phyloP scores from a whole-genome alignment of 2,113 vertebrate species.

The Thamnophis sirtalis region DNA sequence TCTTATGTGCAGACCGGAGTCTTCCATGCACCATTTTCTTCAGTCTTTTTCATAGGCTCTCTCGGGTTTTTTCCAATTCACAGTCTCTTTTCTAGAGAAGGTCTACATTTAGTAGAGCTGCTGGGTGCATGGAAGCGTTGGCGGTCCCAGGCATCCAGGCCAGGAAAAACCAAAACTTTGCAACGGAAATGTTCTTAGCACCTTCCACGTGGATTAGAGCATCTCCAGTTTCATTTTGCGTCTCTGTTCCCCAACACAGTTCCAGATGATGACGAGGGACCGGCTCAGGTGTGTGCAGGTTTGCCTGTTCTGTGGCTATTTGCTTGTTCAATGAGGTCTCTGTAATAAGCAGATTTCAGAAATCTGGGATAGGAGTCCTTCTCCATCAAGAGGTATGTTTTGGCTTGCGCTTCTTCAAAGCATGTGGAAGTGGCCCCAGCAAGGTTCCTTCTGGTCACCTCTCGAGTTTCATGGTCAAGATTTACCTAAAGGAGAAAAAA shows the following conservation, averaged over 20 bases:
- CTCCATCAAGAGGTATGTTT: constrained; percentile 75
- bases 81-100: neutral
- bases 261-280: neutral
- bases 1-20: neutral
- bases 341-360: constrained; percentile 73
- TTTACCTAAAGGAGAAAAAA: constrained; percentile 72
- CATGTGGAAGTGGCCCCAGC: constrained; percentile 52
- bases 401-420: constrained; percentile 73
- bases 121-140: fast-evolving
- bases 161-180: fast-evolving
- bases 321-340: constrained; percentile 67
- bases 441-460: constrained; percentile 70
- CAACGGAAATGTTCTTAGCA: fast-evolving
- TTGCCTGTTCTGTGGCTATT: constrained; percentile 44
- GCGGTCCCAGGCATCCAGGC: neutral
- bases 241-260: fast-evolving
- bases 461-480: constrained; percentile 77
- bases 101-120: neutral
- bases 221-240: neutral
- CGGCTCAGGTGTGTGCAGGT: constrained; percentile 63
- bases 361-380: constrained; percentile 79
- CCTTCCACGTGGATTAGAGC: neutral
- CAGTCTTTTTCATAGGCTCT: fast-evolving
- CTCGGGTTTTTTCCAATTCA: fast-evolving
- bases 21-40: fast-evolving